Evolutionary conservation across 2,113 vertebrate genomes (phyloP).

Genomic region (Hydrolagus affinis): DNA sequence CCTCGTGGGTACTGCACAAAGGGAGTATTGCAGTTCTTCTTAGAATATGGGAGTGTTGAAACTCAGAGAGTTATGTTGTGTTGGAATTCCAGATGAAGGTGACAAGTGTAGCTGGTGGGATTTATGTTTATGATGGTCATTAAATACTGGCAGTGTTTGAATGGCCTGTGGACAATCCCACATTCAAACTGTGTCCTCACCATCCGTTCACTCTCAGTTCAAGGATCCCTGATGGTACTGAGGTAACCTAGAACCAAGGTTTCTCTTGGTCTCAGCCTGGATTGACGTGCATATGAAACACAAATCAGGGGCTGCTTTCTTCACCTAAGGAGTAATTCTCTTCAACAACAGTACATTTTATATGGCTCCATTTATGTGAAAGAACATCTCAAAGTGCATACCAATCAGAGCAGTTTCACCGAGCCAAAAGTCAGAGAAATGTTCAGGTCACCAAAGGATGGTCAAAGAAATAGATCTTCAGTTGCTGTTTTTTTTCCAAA

Average conservation of each 20-base stretch:
- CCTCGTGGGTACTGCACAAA: background rate
- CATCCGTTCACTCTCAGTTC: no score
- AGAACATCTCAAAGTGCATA: no score
- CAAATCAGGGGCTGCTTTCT: background rate
- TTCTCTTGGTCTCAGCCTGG: background rate
- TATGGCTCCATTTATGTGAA: no score
- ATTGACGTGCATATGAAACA: background rate
- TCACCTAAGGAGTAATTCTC: background rate
- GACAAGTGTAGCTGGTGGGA: background rate
- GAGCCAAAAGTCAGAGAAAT: no score
- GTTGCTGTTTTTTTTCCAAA: no score
- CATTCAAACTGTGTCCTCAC: background rate
- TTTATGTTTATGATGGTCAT: background rate
- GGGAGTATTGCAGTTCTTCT: background rate
- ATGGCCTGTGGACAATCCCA: background rate
- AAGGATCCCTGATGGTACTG: no score
- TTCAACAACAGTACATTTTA: background rate
- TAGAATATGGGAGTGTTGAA: constrained; percentile 13
- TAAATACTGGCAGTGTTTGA: background rate
- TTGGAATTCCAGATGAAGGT: background rate
- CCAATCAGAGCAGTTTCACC: no score
- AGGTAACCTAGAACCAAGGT: background rate
- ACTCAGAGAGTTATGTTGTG: background rate
- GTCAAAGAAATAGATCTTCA: no score
- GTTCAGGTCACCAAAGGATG: no score